phyloP scores from a whole-genome alignment of 2,113 vertebrate species.

The Tautogolabrus adspersus region DNA sequence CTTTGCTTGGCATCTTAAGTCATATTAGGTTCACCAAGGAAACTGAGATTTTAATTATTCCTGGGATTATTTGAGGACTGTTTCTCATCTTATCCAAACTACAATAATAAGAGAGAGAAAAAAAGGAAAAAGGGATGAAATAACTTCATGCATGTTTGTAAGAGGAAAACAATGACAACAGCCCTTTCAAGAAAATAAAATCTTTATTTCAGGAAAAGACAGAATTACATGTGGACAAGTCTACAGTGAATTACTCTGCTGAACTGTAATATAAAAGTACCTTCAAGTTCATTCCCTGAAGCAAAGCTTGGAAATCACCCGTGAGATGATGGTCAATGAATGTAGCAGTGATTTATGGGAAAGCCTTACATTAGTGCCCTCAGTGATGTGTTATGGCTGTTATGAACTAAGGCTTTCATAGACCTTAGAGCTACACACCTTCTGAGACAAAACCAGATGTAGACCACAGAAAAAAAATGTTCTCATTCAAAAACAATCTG shows the following conservation, averaged over 20 bases:
- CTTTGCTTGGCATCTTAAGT: slow-evolving; percentile 15
- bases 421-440: slow-evolving; percentile 29
- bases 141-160: slow-evolving; percentile 51
- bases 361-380: slow-evolving; percentile 21
- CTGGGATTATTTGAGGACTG: slow-evolving; percentile 48
- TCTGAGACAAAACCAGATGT: slow-evolving; percentile 18
- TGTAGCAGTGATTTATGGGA: slow-evolving; percentile 60
- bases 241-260: not conserved
- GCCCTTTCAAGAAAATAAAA: not conserved
- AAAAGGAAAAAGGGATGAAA: slow-evolving; percentile 57
- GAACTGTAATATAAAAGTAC: slow-evolving; percentile 35
- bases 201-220: not conserved
- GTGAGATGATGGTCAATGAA: slow-evolving; percentile 60
- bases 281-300: slow-evolving; percentile 39
- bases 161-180: not conserved
- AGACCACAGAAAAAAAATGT: slow-evolving; percentile 12
- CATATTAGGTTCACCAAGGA: slow-evolving; percentile 37
- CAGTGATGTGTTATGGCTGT: slow-evolving; percentile 52
- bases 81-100: slow-evolving; percentile 63
- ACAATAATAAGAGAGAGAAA: slow-evolving; percentile 50
- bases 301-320: slow-evolving; percentile 32
- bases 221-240: not conserved
- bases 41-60: slow-evolving; percentile 59
- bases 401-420: slow-evolving; percentile 59
- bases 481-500: too few species aligned